Base-by-base conservation (phyloP, 64 coral and sea anemone species). In the Porites australiensis region DNA sequence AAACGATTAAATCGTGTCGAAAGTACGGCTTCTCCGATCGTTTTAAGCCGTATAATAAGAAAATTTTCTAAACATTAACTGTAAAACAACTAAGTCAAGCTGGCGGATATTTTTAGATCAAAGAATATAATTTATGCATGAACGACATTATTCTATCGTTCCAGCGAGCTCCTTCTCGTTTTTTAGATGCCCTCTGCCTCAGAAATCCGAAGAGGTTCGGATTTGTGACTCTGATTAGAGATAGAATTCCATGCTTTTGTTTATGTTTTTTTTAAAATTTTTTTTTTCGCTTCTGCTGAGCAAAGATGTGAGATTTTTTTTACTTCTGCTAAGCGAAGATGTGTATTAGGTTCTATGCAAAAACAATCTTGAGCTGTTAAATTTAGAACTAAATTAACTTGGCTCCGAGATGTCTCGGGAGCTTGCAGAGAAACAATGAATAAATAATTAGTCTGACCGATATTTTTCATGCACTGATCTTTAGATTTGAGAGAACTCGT, bases 111-210 rank as follows among this genome's bases (percentile, higher is more conserved):
- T 83, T 83, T 83, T 66, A 82, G 81, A 67, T 13, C 44, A 7
- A 15, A 62, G 18, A 20, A 21, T 46, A 83, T 83, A 49, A 83
- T 83, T 83, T 67, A 76, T 76, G 73, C 46, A 83, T 83, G 63
- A 50, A 67, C 68, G 61, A 66, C 44, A 49, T 68, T 65, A 67
- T 68, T 3, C 48, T 64, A 64, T 61, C 79, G 3, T 64, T 6
- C 6, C 44, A 64, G 58, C 4, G 20, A 83, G 58, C 27, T 44
- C 19, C 46, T 44, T 27, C 43, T 82, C 15, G 13, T 49, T 51
- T 47, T 13, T 13, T 14, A 15, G 37, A 19, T 4, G 3, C 13
- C 64, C 1, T 21, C 45, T 50, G 45, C 46, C 3, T 8, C 7
- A 67, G 22, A 12, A 4, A 52, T 8, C 14, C 23, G 13, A 21